Evolutionary conservation across 1,140 invertebrate species (phyloP).

Genomic region (Cotesia typhae): DNA sequence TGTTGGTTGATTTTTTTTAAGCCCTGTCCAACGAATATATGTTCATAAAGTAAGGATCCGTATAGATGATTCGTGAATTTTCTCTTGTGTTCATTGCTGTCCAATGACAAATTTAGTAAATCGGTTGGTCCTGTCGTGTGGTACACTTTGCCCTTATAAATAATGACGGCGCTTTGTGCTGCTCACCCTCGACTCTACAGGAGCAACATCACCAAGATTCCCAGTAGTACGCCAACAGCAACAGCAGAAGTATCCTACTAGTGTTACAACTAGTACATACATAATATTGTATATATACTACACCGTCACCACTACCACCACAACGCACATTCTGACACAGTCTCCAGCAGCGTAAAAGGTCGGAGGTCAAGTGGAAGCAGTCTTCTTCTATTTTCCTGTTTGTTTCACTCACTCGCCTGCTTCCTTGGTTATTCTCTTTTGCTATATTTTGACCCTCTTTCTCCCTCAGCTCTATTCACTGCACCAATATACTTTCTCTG

Average conservation of each 20-base stretch:
- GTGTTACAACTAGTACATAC: too few relatives aligned
- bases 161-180: conserved; percentile 24
- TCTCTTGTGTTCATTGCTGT: not conserved
- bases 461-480: not conserved
- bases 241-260: not conserved
- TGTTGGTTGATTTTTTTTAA: not conserved
- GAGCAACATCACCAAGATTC: conserved; percentile 13
- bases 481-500: too few relatives aligned
- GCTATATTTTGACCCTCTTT: not conserved
- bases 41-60: not conserved
- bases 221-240: too few relatives aligned
- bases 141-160: conserved; percentile 28
- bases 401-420: not conserved
- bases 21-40: not conserved
- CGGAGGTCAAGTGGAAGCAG: conserved; percentile 22
- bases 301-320: too few relatives aligned
- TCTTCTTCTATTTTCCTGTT: conserved; percentile 5
- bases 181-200: not conserved
- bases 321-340: not conserved
- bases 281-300: not conserved
- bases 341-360: conserved; percentile 29
- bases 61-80: not conserved
- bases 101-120: conserved; percentile 16
- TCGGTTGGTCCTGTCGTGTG: conserved; percentile 21
- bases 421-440: not conserved